Evolutionary conservation across 2,888 invertebrate genomes (phyloP), one percentile per base, ranked within the genome.

Genomic region (Sarcophaga caerulescens): DNA sequence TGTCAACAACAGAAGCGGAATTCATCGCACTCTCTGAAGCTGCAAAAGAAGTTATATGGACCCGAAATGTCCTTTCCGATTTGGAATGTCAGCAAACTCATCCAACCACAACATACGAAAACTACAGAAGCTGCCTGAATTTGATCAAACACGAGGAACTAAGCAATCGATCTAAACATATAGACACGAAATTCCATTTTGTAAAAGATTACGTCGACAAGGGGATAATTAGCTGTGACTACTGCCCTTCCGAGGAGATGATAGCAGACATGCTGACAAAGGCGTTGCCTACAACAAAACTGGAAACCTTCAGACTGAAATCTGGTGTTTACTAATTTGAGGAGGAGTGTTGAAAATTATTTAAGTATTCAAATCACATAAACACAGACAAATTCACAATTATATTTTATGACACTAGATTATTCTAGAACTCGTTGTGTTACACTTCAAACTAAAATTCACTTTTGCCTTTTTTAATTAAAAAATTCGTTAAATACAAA

Each of bases 191-290:
- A 44, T 65, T 57, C 45, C 25, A 82, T 44, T 82, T 82, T 57
- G 76, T 82, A 47, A 82, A 82, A 44, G 45, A 77, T 35, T 71
- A 77, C 12, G 66, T 82, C 8, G 62, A 77, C 4, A 76, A 71
- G n/a, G 19, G 21, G 25, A 52, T 47, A 21, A 63, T 81, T 6
- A 52, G 45, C 17, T 81, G 75, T 75, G 11, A 44, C 60, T 75
- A 82, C 44, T 82, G 77, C 66, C 71, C 65, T 57, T 70, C 59
- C 17, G 71, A 82, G 25, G 66, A 76, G 14, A 82, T 77, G 65
- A 17, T 76, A 3, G 76, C 82, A 35, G 82, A 82, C 57, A 63
- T 82, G 65, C 59, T 82, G 57, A 77, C 82, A 25, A 82, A 82
- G 45, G 76, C 76, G 12, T 17, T 65, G 8, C 19, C 25, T 5